A percentile compares a stretch with the other conserved stretches of the same genome.
These are phyloP conservation scores for Acyrthosiphon pisum DNA, from an alignment of 1,140 invertebrate genomes.

Conservation along the genomic window DNA sequence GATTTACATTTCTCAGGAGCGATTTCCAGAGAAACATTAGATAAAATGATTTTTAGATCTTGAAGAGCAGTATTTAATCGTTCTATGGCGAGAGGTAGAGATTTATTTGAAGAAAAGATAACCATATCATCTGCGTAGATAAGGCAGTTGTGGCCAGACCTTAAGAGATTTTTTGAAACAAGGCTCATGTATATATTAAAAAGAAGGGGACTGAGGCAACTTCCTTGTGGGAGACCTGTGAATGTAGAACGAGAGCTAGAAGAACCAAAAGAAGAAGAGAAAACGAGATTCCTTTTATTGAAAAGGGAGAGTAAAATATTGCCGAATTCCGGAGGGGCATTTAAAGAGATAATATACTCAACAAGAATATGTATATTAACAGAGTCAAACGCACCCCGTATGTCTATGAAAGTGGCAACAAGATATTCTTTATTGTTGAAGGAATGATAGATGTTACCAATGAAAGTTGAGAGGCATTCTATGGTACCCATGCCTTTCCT, in stretches of 20 bases:
- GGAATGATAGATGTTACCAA: not conserved
- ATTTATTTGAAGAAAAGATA: not conserved
- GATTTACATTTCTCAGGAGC: too few relatives aligned
- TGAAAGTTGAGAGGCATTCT: not conserved
- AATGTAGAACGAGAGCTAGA: not conserved
- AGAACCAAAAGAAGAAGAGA: not conserved
- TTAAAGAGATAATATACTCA: not conserved
- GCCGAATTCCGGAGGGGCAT: not conserved
- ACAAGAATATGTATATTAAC: not conserved
- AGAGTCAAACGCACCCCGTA: not conserved
- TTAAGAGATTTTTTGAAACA: not conserved
- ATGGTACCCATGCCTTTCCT: not conserved
- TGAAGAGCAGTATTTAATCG: too few relatives aligned
- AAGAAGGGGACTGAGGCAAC: not conserved
- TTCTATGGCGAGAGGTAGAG: too few relatives aligned
- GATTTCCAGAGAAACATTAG: too few relatives aligned
- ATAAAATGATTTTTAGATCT: too few relatives aligned
- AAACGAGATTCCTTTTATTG: not conserved
- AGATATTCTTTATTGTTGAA: conserved; percentile 17
- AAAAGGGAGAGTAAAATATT: conserved; percentile 16
- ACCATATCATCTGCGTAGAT: conserved; percentile 23
- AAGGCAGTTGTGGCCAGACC: not conserved
- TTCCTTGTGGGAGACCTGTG: not conserved
- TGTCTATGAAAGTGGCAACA: not conserved
- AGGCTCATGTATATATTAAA: conserved; percentile 31